phyloP scores from a whole-genome alignment of 2,113 vertebrate genomes.

The Chaenogobius annularis region DNA sequence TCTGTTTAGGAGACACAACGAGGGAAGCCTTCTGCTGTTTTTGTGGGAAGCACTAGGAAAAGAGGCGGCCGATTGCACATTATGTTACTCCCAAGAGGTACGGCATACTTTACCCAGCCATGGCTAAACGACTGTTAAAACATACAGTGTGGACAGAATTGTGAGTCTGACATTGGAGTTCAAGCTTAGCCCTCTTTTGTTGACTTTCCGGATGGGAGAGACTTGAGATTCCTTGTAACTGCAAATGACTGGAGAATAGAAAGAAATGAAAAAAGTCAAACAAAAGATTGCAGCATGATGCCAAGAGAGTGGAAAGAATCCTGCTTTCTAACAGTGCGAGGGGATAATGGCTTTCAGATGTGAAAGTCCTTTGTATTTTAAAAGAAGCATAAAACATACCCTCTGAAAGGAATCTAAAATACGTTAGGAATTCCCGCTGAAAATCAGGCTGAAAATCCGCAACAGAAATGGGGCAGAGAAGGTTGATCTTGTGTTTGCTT shows the following conservation, averaged over 20 bases:
- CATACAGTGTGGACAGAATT: constrained; percentile 39
- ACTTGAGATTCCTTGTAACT: constrained; percentile 67
- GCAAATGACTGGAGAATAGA: constrained; percentile 44
- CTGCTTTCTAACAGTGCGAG: constrained; percentile 77
- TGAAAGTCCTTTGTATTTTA: constrained; percentile 76
- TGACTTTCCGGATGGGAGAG: constrained; percentile 48
- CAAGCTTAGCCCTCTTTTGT: constrained; percentile 32
- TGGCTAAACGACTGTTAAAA: constrained; percentile 57
- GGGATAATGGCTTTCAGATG: constrained; percentile 86
- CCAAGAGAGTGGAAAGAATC: constrained; percentile 73
- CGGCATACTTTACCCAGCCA: constrained; percentile 35
- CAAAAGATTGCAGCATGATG: constrained; percentile 60
- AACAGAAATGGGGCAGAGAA: constrained; percentile 54
- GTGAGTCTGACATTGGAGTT: constrained; percentile 34
- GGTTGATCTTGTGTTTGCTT: constrained; percentile 35
- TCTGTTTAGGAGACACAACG: constrained; percentile 46
- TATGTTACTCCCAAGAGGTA: constrained; percentile 52
- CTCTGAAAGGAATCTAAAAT: constrained; percentile 82
- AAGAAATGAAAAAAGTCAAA: constrained; percentile 48
- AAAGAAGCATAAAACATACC: constrained; percentile 82
- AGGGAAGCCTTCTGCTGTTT: constrained; percentile 35
- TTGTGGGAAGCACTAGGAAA: constrained; percentile 44
- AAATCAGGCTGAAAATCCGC: constrained; percentile 59
- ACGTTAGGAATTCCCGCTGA: constrained; percentile 80
- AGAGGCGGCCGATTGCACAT: constrained; percentile 48